These are phyloP conservation scores for Cantharis rustica DNA, from an alignment of 2,888 invertebrate genomes.

Conservation along the genomic window DNA sequence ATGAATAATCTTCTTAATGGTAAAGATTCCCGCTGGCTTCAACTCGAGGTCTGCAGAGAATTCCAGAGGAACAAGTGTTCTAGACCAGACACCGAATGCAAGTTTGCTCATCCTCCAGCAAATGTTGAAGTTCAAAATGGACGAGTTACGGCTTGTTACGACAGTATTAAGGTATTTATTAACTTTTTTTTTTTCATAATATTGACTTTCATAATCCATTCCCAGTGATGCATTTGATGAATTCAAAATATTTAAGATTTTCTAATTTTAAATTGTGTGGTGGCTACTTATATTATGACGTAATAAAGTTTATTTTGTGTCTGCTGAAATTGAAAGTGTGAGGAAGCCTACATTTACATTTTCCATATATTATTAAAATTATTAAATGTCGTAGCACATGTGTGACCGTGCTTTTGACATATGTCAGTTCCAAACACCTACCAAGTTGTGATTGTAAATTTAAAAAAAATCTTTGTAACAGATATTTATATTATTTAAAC, in stretches of 20 bases:
- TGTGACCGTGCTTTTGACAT: neutral
- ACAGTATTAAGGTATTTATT: slow-evolving; percentile 95
- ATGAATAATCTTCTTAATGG: slow-evolving; percentile 96
- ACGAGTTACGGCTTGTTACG: slow-evolving; percentile 99
- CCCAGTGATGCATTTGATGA: no score
- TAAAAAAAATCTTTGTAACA: neutral
- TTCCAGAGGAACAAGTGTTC: slow-evolving; percentile 99
- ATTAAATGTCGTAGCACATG: neutral
- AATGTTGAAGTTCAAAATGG: slow-evolving; percentile 99
- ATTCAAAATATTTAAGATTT: neutral
- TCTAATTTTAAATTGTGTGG: neutral
- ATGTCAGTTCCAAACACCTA: neutral
- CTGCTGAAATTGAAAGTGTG: neutral
- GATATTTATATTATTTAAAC: neutral
- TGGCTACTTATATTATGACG: neutral
- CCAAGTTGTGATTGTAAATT: neutral
- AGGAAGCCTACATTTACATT: neutral
- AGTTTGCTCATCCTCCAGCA: slow-evolving; percentile 99
- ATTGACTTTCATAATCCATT: no score
- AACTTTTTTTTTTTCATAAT: no score
- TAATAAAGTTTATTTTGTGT: neutral
- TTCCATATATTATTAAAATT: neutral
- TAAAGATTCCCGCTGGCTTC: slow-evolving; percentile 99
- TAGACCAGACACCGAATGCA: slow-evolving; percentile 98
- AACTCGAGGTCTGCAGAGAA: slow-evolving; percentile 99